Evolutionary conservation across 2,797 vertebrate species (phyloP).

Genomic region (Poecilia picta): DNA sequence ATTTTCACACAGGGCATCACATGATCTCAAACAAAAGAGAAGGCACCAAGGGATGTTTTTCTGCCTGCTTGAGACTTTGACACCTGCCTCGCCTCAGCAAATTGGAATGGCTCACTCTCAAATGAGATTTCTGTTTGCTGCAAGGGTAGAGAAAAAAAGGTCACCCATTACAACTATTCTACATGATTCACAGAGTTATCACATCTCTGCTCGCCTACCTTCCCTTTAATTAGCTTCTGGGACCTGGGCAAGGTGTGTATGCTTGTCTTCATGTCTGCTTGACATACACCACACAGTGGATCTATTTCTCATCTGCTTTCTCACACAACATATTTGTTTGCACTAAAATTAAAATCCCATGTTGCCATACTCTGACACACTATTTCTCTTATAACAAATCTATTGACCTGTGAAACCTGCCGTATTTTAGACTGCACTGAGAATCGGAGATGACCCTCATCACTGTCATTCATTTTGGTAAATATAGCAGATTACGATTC

Average conservation of each 20-base stretch:
- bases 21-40: conserved; percentile 78
- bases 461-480: conserved; percentile 43
- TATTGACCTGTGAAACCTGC: conserved; percentile 61
- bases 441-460: conserved; percentile 56
- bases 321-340: conserved; percentile 41
- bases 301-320: conserved; percentile 39
- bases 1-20: conserved; percentile 71
- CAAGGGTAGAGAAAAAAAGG: conserved; percentile 72
- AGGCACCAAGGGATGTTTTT: conserved; percentile 77
- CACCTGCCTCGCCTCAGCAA: conserved; percentile 79
- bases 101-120: conserved; percentile 76
- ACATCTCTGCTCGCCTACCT: conserved; percentile 74
- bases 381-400: conserved; percentile 50
- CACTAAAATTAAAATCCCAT: conserved; percentile 59
- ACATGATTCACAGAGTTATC: conserved; percentile 80
- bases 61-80: conserved; percentile 81
- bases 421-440: conserved; percentile 54
- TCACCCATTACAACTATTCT: conserved; percentile 80
- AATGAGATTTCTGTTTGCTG: conserved; percentile 78
- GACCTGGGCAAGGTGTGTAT: conserved; percentile 71
- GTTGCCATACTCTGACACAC: conserved; percentile 42
- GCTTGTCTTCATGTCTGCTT: conserved; percentile 36
- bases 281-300: conserved; percentile 40
- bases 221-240: conserved; percentile 82
- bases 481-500: conserved; percentile 17